Conservation (phyloP, 1,140 invertebrate species). For the Chironomus tepperi region DNA sequence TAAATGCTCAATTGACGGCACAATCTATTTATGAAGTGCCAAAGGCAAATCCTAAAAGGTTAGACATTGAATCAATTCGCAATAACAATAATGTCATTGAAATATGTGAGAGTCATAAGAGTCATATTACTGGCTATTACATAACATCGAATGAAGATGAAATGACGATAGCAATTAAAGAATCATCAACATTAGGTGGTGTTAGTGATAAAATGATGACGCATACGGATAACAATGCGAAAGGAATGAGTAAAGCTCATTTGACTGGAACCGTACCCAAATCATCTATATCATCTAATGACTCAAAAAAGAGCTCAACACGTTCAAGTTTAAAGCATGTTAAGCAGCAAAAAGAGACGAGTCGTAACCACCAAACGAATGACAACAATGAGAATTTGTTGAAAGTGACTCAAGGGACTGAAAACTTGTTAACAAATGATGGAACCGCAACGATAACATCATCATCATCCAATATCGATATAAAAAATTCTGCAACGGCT, state of each 20-base stretch:
- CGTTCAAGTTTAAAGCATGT: background rate
- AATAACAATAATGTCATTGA: background rate
- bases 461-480: background rate
- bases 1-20: background rate
- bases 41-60: background rate
- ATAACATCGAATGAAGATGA: slow-evolving; percentile 4
- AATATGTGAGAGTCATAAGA: background rate
- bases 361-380: background rate
- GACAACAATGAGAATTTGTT: background rate
- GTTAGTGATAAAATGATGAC: background rate
- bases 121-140: background rate
- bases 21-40: slow-evolving; percentile 17
- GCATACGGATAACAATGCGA: background rate
- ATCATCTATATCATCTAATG: slow-evolving; percentile 8
- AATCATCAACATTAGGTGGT: background rate
- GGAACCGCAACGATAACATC: background rate
- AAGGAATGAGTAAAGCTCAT: background rate
- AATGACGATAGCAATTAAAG: slow-evolving; percentile 2
- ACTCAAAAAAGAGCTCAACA: background rate
- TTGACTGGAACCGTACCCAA: background rate
- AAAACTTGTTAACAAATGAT: background rate
- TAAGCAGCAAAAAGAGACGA: background rate
- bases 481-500: background rate
- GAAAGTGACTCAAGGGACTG: background rate
- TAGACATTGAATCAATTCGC: background rate